These are phyloP conservation scores for Mactromeris polynyma DNA, from an alignment of 2,888 invertebrate species.

Conservation along the genomic window DNA sequence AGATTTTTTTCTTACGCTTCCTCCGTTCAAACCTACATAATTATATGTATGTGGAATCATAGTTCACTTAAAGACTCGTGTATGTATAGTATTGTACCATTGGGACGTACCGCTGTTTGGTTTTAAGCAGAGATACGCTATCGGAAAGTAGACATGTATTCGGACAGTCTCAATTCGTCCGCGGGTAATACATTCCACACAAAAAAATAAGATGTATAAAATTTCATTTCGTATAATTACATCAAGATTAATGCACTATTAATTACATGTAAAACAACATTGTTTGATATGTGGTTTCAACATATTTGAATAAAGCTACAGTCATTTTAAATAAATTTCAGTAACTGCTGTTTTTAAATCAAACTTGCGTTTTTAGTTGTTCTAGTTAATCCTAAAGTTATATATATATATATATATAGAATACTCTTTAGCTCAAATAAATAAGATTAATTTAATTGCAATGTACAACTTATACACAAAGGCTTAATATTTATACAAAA, in stretches of 20 bases:
- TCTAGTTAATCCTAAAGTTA: too few relatives aligned
- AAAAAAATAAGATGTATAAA: background rate
- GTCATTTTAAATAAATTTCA: background rate
- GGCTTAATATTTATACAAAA: too few relatives aligned
- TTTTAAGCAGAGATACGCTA: background rate
- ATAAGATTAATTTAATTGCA: too few relatives aligned
- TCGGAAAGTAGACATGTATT: background rate
- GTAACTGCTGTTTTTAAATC: background rate
- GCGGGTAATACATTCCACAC: background rate
- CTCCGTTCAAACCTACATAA: background rate
- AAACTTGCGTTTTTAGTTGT: too few relatives aligned
- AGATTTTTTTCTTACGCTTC: background rate
- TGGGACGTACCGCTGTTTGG: background rate
- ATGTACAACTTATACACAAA: too few relatives aligned
- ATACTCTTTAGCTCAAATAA: too few relatives aligned
- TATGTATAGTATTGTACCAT: background rate
- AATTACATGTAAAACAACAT: background rate
- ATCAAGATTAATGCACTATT: background rate
- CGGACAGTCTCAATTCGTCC: background rate
- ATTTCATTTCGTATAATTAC: background rate
- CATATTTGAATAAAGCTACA: background rate
- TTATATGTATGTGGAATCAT: background rate
- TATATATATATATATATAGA: too few relatives aligned
- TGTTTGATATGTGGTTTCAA: background rate
- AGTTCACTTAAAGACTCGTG: background rate